Base-by-base conservation (phyloP, 2,113 vertebrate species). In the Pica pica region DNA sequence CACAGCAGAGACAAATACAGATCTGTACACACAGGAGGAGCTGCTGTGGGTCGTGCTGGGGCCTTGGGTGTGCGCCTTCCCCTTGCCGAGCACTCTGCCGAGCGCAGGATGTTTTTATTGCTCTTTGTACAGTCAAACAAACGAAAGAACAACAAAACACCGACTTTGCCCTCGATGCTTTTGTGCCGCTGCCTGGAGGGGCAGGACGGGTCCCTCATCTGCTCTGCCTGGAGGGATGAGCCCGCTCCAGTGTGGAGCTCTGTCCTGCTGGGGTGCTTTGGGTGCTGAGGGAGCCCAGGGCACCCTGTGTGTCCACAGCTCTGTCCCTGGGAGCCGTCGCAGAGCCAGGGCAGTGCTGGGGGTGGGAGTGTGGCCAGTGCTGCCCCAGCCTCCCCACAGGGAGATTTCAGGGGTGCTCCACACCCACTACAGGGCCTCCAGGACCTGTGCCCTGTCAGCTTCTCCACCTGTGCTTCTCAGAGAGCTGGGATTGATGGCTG, bases 71-170 rank as follows among this genome's bases (percentile, higher is more conserved):
- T 39, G 96, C 56, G 65, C 87, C 93, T 88, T 49, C 82, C 21
- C 23, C 4, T 18, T 19, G 95, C 92, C 67, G 3, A 26, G 8
- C 60, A 0, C 71, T 67, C 74, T 42, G 86, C 93, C 24, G 57
- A 55, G 28, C 4, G 59, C 13, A 44, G 96, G 92, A 94, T 81
- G 93, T 95, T 97, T 94, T 93, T 92, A 87, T 46, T 53, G 94
- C 83, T 97, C 89, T 96, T 95, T 94, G 95, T 90, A 90, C 76
- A 37, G 89, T 73, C 64, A 33, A 91, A 92, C 76, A 53, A 90
- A 91, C 78, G 76, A 86, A 89, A 93, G 71, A 80, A 91, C 87
- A 44, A 91, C 73, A 47, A 90, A 90, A 71, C 24, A 6, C 90
- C 14, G 21, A 46, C 50, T 65, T 31, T 11, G 94, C 87, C 18